Base-by-base conservation (phyloP, 2,113 vertebrate species). In the Esox niger region DNA sequence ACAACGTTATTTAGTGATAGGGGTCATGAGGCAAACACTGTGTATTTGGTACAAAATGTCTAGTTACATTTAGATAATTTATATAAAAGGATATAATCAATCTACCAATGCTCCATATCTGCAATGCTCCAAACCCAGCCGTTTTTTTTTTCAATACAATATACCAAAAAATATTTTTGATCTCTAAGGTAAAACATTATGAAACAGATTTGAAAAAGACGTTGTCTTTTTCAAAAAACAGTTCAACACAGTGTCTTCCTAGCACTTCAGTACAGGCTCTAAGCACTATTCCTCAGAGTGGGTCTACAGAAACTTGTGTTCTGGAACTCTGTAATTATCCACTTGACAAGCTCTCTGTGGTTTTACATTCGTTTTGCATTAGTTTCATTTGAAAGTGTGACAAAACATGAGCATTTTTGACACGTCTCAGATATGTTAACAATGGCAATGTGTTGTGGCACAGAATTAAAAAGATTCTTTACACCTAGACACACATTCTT, bases 371-470 rank as follows among this genome's bases (percentile, higher is more conserved):
- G n/a, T n/a, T 68, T 59, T 64, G 70, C 74, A 75, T 82, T 73
- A 81, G 74, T 69, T 82, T 84, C 79, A 75, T 87, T 79, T 80
- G 74, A 86, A 84, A 55, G 84, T 79, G 84, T 87, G 88, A 91
- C 84, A 88, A 82, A 88, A 85, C 82, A 88, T 72, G 1, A 71
- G 86, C 76, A 62, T 84, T 83, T 81, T 79, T 88, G 86, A 91
- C 88, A 89, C 81, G 63, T 85, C 85, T 86, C 86, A 67, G 83
- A 87, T 85, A 90, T 86, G 88, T 81, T 90, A 90, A 88, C 86
- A 87, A 81, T 80, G 78, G 80, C 77, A 81, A 85, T 35, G 86
- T 86, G 87, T 81, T 79, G 71, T 32, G 26, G 77, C 68, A 47
- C 64, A 32, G 75, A 82, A 86, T 88, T 86, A 87, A 88, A 87